These are phyloP conservation scores for Halictus rubicundus DNA, from an alignment of 1,140 invertebrate species.

Conservation along the genomic window DNA sequence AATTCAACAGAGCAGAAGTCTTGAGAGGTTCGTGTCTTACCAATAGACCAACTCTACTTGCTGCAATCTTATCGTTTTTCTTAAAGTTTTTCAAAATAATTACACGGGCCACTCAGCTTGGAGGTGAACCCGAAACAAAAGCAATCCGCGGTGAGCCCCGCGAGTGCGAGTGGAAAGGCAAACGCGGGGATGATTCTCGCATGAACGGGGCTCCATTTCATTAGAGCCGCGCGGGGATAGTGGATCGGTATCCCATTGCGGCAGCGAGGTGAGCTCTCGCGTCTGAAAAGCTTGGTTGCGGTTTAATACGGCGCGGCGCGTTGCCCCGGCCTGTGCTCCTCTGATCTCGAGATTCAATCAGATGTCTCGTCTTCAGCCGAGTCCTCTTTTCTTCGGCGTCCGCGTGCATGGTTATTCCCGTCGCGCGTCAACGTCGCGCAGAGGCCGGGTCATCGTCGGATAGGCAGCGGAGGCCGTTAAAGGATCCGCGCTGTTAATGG, in stretches of 20 bases:
- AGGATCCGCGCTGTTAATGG: slow-evolving; percentile 52
- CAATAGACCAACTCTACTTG: too few relatives aligned
- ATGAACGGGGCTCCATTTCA: neutral
- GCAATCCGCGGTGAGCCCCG: neutral
- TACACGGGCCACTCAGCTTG: neutral
- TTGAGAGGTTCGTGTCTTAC: too few relatives aligned
- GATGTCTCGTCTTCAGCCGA: neutral
- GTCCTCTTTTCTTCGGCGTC: neutral
- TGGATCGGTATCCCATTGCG: neutral
- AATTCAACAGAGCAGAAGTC: too few relatives aligned
- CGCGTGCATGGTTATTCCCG: neutral
- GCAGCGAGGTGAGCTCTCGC: neutral
- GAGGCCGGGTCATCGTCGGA: neutral
- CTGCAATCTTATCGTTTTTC: too few relatives aligned
- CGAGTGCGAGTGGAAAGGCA: neutral
- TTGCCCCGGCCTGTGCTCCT: neutral
- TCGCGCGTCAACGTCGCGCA: slow-evolving; percentile 13
- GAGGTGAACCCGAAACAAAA: neutral
- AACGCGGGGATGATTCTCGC: neutral
- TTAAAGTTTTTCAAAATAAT: neutral
- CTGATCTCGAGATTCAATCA: neutral
- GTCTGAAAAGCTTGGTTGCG: neutral
- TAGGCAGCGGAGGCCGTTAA: slow-evolving; percentile 33
- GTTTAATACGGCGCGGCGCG: neutral
- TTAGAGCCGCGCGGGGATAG: neutral